Evolutionary conservation across 2,888 invertebrate genomes (phyloP).

Genomic region (Deroplatys truncata): DNA sequence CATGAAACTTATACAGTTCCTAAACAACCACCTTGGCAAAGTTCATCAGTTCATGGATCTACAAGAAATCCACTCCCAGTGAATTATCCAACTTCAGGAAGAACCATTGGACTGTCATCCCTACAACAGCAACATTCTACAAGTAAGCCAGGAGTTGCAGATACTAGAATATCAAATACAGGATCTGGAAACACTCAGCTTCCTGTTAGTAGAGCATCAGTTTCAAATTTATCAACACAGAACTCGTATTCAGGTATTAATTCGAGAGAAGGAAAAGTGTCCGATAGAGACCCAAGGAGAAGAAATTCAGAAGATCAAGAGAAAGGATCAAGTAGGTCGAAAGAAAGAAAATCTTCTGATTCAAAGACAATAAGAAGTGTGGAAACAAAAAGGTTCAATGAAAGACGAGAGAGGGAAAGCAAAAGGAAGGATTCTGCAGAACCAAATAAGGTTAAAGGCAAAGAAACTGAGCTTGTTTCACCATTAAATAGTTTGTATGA

Average conservation of each 20-base stretch:
- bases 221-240: neutral
- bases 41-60: neutral
- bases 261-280: neutral
- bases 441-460: neutral
- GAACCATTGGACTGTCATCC: neutral
- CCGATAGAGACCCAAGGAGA: conserved; percentile 36
- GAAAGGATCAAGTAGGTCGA: conserved; percentile 19
- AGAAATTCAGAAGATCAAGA: conserved; percentile 31
- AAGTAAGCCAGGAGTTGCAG: neutral
- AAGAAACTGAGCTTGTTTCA: conserved; percentile 35
- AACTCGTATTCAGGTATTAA: neutral
- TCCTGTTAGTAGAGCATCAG: neutral
- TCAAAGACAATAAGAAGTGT: neutral
- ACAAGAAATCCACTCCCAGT: neutral
- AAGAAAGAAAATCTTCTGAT: neutral
- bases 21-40: neutral
- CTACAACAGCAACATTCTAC: neutral
- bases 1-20: neutral
- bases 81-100: neutral
- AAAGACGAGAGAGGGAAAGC: neutral
- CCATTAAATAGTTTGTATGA: conserved; percentile 50
- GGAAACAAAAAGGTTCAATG: neutral
- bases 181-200: neutral
- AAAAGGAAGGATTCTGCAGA: neutral
- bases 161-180: neutral